Percentiles rank a stretch among this genome's conserved stretches.
Conservation (phyloP, 2,888 invertebrate genomes). For the Lacanobia oleracea region DNA sequence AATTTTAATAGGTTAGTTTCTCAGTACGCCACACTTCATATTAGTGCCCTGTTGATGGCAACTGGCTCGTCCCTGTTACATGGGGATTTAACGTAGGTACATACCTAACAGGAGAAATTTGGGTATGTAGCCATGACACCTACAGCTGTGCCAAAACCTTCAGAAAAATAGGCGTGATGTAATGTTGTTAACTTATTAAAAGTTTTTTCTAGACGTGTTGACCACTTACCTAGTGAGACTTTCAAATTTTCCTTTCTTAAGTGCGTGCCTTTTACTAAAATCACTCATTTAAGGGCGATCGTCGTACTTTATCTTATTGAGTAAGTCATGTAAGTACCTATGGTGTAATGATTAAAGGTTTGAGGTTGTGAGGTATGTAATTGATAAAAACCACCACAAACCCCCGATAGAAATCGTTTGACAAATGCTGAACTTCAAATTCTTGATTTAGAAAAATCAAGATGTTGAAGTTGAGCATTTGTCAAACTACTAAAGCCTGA, state of each 20-base stretch:
- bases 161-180: background rate
- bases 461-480: background rate
- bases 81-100: too few relatives aligned
- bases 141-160: background rate
- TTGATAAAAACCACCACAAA: background rate
- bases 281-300: too few relatives aligned
- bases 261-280: background rate
- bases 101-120: too few relatives aligned
- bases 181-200: background rate
- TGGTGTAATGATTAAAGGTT: background rate
- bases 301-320: background rate
- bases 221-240: background rate
- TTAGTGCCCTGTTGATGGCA: background rate
- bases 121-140: background rate
- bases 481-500: background rate
- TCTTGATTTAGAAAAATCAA: too few relatives aligned
- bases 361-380: background rate
- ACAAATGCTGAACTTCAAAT: too few relatives aligned
- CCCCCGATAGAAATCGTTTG: too few relatives aligned
- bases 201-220: too few relatives aligned
- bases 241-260: background rate
- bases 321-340: background rate
- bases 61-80: background rate
- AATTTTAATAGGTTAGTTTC: background rate
- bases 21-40: background rate